These are phyloP conservation scores for Tamandua tetradactyla DNA, from an alignment of 2,797 vertebrate species.

Conservation along the genomic window DNA sequence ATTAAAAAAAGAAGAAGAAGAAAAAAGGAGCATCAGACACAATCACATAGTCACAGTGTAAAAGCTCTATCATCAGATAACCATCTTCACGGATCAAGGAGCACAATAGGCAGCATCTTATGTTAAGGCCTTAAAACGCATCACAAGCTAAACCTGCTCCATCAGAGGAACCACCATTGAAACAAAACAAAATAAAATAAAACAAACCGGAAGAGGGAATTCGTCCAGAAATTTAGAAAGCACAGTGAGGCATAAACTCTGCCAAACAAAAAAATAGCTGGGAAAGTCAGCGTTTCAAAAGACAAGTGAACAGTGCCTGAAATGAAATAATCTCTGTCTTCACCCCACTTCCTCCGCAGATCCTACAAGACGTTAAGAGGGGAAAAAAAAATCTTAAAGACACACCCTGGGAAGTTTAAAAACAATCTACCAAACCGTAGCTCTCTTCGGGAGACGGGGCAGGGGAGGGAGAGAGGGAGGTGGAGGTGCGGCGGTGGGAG, in stretches of 20 bases:
- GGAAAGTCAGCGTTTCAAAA: slow-evolving; percentile 39
- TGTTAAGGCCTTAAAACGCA: neutral
- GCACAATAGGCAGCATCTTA: no score
- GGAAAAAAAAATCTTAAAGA: neutral
- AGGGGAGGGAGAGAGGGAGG: neutral
- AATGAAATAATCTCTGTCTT: neutral
- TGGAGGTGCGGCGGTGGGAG: neutral
- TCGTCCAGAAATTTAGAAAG: neutral
- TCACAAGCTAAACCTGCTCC: neutral
- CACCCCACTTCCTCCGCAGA: neutral
- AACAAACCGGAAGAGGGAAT: neutral
- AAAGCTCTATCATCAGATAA: no score
- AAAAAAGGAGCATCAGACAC: no score
- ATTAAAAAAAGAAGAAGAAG: no score
- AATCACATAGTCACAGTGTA: no score
- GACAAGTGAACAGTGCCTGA: neutral
- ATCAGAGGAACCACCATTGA: neutral
- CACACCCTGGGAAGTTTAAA: neutral
- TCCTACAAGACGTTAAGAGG: neutral
- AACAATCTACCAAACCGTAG: fast-evolving
- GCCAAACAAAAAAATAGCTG: neutral
- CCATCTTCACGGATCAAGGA: no score
- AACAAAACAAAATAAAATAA: neutral
- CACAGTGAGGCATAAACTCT: neutral
- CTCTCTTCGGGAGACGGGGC: neutral